Base-by-base conservation (phyloP, 64 coral and sea anemone species). In the Platygyra sinensis region DNA sequence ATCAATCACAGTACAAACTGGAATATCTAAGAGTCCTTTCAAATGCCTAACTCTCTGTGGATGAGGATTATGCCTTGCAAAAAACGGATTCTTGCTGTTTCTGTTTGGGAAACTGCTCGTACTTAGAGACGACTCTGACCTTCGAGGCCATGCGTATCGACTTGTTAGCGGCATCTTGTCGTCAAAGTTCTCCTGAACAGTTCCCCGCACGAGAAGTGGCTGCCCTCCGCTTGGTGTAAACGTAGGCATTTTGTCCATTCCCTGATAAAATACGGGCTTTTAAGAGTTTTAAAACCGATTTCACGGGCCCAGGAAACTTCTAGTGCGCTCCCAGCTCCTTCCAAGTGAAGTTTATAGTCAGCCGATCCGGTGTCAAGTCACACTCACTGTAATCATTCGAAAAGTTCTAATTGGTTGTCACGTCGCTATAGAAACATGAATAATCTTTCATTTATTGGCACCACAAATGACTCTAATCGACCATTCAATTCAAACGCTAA, bases 21-120 rank as follows among this genome's bases (percentile, higher is more conserved):
- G 97, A 39, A 99, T 86, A 62, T 99, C 94, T 59, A 99, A 81
- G 39, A 99, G 79, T 32, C 97, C 97, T 86, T 99, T 99, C 64
- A 99, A 75, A 75, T 99, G 97, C 1, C 94, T 90, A 8, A 99
- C 97, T 79, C 97, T 84, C 57, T 96, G 90, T 39, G 97, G 97
- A 80, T 99, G 97, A 60, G 97, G 97, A 65, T 99, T 99, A 85
- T 99, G 97, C 76, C 97, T 90, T 22, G 91, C 94, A 86, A 99
- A 99, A 72, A 99, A 99, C 15, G 97, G 97, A 87, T 95, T 99
- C 60, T 96, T 99, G 88, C 94, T 99, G 9, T 88, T 65, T 17
- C 97, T 91, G 17, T 78, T 93, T 14, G 97, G 94, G 80, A 99
- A 99, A 73, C 90, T 98, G 2, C 90, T 89, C 32, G 94, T 89